Conservation (phyloP, 30 jellyfish, hydroid and myxozoan genomes). For the Phacellophora camtschatica region DNA sequence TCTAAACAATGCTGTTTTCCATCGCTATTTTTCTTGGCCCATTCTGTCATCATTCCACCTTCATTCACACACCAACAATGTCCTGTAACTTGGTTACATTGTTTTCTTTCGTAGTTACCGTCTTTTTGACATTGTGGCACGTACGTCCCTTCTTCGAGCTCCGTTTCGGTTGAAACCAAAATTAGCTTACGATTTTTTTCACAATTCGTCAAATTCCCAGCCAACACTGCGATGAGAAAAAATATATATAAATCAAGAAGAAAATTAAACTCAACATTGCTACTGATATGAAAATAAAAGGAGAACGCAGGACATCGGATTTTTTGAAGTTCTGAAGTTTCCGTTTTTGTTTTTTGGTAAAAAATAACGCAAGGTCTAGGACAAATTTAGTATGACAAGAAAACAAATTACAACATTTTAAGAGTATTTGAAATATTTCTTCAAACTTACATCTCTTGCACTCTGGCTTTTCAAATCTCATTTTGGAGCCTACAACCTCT, state of each 20-base stretch:
- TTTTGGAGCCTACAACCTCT: slow-evolving; percentile 44
- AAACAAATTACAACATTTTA: too few relatives aligned
- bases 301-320: too few relatives aligned
- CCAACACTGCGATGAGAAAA: slow-evolving; percentile 8
- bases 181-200: background rate
- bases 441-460: slow-evolving; percentile 41
- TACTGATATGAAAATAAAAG: too few relatives aligned
- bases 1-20: background rate
- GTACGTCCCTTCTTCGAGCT: background rate
- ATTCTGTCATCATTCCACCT: slow-evolving; percentile 42
- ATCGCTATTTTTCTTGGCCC: slow-evolving; percentile 27
- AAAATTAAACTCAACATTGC: too few relatives aligned
- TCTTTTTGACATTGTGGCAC: slow-evolving; percentile 28
- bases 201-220: slow-evolving; percentile 45
- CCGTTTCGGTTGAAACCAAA: background rate
- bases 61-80: slow-evolving; percentile 66
- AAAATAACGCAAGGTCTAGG: too few relatives aligned
- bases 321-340: too few relatives aligned
- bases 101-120: slow-evolving; percentile 33
- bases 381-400: too few relatives aligned
- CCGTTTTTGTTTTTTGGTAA: too few relatives aligned
- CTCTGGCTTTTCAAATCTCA: slow-evolving; percentile 17
- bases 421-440: background rate
- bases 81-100: slow-evolving; percentile 21
- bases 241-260: too few relatives aligned